These are phyloP conservation scores for Entomyzon cyanotis DNA, from an alignment of 2,113 vertebrate species.

Conservation along the genomic window DNA sequence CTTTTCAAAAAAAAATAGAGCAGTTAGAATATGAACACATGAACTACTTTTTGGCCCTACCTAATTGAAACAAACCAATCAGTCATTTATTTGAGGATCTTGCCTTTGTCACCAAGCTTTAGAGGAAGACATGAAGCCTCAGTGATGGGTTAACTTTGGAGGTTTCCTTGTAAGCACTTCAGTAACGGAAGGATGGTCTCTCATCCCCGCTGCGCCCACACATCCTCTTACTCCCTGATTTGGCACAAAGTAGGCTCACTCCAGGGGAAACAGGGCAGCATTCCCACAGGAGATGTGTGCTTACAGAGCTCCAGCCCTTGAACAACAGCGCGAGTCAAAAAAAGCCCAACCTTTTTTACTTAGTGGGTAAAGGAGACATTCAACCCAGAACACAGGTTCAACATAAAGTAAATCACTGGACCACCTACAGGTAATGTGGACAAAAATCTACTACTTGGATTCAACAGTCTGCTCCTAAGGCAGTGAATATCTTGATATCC, in stretches of 20 bases:
- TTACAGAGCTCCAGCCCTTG: background rate
- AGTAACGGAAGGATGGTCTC: background rate
- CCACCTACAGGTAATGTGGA: background rate
- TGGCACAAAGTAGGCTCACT: background rate
- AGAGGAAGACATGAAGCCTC: background rate
- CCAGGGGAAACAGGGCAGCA: background rate
- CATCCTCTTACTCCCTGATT: fast-evolving
- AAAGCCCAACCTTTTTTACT: fast-evolving
- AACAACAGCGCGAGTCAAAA: background rate
- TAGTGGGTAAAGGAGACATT: background rate
- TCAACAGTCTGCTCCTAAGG: background rate
- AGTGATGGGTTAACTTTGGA: background rate
- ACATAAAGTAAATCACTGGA: background rate
- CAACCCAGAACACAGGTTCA: background rate
- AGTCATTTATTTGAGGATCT: background rate
- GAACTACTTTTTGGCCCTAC: background rate
- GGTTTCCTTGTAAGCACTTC: background rate
- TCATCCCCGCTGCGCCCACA: fast-evolving
- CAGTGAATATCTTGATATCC: background rate
- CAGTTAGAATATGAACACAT: background rate
- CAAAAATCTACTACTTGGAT: background rate
- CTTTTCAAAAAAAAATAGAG: background rate
- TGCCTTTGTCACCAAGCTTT: background rate
- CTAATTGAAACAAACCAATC: background rate
- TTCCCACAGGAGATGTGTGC: background rate